Evolutionary conservation across 1,140 invertebrate genomes (phyloP).

Genomic region (Macrostomum lignano): DNA sequence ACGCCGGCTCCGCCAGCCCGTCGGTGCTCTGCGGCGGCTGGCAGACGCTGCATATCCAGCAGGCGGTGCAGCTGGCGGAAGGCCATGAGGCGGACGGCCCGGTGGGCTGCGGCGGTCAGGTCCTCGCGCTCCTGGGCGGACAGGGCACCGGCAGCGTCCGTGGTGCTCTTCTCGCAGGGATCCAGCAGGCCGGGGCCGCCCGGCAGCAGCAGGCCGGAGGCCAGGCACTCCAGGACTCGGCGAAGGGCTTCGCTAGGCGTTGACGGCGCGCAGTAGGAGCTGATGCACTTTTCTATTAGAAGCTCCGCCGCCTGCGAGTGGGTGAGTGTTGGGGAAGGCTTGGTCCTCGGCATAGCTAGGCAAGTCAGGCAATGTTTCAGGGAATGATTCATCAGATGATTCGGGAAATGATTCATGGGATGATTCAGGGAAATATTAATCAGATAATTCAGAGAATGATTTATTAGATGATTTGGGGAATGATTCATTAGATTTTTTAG

Average conservation of each 20-base stretch:
- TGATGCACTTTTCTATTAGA: constrained; percentile 68
- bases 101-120: constrained; percentile 69
- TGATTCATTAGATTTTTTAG: too few relatives aligned
- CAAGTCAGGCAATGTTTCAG: too few relatives aligned
- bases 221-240: constrained; percentile 65
- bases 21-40: neutral
- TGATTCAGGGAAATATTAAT: too few relatives aligned
- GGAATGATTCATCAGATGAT: too few relatives aligned
- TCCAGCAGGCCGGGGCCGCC: constrained; percentile 53
- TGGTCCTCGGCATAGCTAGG: too few relatives aligned
- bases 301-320: constrained; percentile 81
- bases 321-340: too few relatives aligned
- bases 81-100: constrained; percentile 62
- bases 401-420: too few relatives aligned
- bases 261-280: constrained; percentile 41
- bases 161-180: constrained; percentile 85
- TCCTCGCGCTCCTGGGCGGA: constrained; percentile 70
- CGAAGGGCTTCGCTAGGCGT: constrained; percentile 68
- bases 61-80: constrained; percentile 86
- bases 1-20: too few relatives aligned
- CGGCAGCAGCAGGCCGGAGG: constrained; percentile 52
- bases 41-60: constrained; percentile 38
- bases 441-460: too few relatives aligned
- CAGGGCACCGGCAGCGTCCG: constrained; percentile 52
- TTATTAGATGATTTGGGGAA: too few relatives aligned